Conservation (phyloP, 2,888 invertebrate species). For the Hydroisotoma schaefferi region DNA sequence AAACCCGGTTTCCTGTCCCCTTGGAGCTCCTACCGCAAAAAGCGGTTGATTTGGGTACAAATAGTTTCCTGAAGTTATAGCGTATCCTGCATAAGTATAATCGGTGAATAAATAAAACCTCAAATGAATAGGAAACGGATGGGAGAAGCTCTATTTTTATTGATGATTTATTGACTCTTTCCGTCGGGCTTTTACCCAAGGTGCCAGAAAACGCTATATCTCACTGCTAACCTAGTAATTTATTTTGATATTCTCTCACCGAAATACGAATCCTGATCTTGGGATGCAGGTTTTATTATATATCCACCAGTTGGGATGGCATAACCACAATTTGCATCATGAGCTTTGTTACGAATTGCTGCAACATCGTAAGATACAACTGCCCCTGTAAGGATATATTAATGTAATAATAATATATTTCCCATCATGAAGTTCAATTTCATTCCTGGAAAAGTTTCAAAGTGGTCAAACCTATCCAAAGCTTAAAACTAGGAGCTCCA, state of each 20-base stretch:
- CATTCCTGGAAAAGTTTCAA: neutral
- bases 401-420: neutral
- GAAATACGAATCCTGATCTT: too few relatives aligned
- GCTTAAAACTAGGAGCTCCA: slow-evolving; percentile 61
- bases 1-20: slow-evolving; percentile 1
- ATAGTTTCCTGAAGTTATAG: slow-evolving; percentile 22
- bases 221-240: too few relatives aligned
- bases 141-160: neutral
- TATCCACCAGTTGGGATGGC: too few relatives aligned
- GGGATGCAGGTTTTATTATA: too few relatives aligned
- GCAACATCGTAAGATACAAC: neutral
- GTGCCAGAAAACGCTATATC: too few relatives aligned
- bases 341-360: neutral
- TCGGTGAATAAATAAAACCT: neutral
- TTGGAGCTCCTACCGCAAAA: slow-evolving; percentile 30
- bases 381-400: neutral
- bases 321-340: neutral
- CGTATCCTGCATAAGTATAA: slow-evolving; percentile 28
- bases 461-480: slow-evolving; percentile 57
- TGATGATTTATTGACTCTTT: neutral
- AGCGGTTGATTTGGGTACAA: neutral
- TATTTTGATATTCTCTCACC: too few relatives aligned
- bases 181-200: too few relatives aligned
- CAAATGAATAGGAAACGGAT: neutral
- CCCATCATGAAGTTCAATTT: neutral